Evolutionary conservation across 2,113 vertebrate species (phyloP).

Genomic region (Melanerpes formicivorus): DNA sequence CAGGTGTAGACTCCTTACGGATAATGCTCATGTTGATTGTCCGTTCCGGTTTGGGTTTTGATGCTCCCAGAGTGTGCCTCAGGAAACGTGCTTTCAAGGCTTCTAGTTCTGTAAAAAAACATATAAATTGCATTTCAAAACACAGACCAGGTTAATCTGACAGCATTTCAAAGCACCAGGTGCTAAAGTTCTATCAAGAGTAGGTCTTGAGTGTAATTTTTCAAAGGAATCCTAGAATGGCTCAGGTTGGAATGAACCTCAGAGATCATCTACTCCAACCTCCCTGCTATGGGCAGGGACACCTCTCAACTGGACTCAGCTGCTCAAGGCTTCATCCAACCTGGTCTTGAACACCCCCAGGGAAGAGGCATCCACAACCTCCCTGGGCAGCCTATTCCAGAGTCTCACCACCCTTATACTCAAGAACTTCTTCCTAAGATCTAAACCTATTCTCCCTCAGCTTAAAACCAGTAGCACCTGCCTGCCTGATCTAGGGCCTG

Average conservation of each 20-base stretch:
- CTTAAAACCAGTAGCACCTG: no score
- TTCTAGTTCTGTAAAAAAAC: slow-evolving; percentile 82
- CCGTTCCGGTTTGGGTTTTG: slow-evolving; percentile 70
- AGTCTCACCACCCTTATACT: no score
- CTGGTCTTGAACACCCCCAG: no score
- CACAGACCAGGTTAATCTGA: not conserved
- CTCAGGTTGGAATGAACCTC: no score
- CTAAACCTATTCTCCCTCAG: no score
- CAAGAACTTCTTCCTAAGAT: no score
- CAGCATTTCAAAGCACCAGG: not conserved
- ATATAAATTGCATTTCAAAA: not conserved
- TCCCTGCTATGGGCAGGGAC: no score
- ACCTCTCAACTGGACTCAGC: no score
- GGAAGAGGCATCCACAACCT: no score
- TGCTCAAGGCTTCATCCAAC: no score
- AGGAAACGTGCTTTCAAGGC: slow-evolving; percentile 91
- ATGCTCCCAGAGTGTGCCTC: slow-evolving; percentile 79
- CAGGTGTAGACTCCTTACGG: slow-evolving; percentile 81
- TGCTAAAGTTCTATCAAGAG: not conserved
- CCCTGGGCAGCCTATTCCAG: no score
- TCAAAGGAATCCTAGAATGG: not conserved
- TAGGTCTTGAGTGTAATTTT: not conserved
- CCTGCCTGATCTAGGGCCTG: not conserved
- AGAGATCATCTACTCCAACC: no score
- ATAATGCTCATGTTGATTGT: slow-evolving; percentile 84